Conservation (phyloP, 2,888 invertebrate species). For the Mycalesis mineus region DNA sequence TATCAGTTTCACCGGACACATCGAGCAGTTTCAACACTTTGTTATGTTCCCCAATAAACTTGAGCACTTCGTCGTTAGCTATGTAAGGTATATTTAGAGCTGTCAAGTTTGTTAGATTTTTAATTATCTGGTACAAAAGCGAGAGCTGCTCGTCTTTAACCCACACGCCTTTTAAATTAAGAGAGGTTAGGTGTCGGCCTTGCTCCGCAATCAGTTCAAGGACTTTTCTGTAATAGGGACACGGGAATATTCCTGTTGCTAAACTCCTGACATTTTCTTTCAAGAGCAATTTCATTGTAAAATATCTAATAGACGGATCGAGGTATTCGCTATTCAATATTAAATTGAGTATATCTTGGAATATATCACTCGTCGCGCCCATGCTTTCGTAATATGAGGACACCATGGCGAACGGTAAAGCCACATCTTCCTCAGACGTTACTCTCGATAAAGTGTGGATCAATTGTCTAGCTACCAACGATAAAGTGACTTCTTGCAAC, state of each 20-base stretch:
- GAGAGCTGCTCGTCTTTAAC: constrained; percentile 83
- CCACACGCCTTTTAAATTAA: constrained; percentile 86
- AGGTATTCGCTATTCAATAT: constrained; percentile 82
- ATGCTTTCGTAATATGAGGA: constrained; percentile 78
- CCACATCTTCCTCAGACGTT: constrained; percentile 78
- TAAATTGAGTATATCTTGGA: constrained; percentile 82
- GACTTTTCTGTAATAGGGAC: constrained; percentile 83
- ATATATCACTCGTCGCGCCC: constrained; percentile 82
- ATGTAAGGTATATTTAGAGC: constrained; percentile 83
- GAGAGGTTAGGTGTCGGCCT: constrained; percentile 80
- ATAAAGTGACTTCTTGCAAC: constrained; percentile 79
- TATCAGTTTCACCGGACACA: constrained; percentile 84
- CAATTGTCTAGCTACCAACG: constrained; percentile 79
- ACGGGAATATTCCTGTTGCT: constrained; percentile 83
- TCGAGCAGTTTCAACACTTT: constrained; percentile 79
- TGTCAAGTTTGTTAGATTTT: constrained; percentile 78
- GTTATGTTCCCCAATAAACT: constrained; percentile 77
- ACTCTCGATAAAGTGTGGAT: constrained; percentile 81
- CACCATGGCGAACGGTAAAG: constrained; percentile 78
- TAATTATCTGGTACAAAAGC: constrained; percentile 79
- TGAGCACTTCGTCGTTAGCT: constrained; percentile 82
- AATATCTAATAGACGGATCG: constrained; percentile 82
- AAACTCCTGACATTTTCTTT: constrained; percentile 82
- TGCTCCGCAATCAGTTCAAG: constrained; percentile 81
- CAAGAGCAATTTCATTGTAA: constrained; percentile 80